phyloP scores from a whole-genome alignment of 2,797 vertebrate species.

The Syngnathus rostellatus region DNA sequence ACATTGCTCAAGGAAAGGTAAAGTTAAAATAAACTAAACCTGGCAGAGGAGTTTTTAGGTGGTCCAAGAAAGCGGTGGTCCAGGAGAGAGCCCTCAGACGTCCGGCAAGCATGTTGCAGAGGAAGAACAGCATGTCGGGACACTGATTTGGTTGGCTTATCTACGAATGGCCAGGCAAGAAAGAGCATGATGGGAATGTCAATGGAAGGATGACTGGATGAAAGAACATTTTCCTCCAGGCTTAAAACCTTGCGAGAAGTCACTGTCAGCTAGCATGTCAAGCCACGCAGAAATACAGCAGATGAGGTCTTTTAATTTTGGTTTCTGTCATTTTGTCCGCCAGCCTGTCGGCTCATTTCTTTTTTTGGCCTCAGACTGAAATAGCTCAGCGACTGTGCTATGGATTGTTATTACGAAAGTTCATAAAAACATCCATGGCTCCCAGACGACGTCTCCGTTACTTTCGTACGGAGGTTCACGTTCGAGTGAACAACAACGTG shows the following conservation, averaged over 20 bases:
- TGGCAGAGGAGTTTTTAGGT: conserved; percentile 44
- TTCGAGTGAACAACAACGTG: background rate
- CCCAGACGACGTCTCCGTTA: background rate
- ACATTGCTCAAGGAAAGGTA: background rate
- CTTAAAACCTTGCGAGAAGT: background rate
- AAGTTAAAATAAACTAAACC: conserved; percentile 46
- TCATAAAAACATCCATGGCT: background rate
- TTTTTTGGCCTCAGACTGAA: background rate
- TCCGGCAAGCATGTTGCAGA: conserved; percentile 78
- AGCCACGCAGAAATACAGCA: background rate
- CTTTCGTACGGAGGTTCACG: background rate
- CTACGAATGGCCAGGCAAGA: conserved; percentile 47
- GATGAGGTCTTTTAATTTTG: background rate
- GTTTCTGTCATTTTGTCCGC: conserved; percentile 4
- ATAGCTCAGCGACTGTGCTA: background rate
- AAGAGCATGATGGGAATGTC: conserved; percentile 5
- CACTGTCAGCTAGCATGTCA: conserved; percentile 1
- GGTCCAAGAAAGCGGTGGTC: conserved; percentile 59
- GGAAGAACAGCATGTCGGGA: conserved; percentile 79
- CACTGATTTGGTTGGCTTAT: conserved; percentile 72
- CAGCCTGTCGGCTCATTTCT: background rate
- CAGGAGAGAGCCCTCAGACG: conserved; percentile 72
- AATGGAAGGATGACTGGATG: background rate
- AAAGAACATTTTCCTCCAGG: conserved; percentile 4
- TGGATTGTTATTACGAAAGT: background rate